These are phyloP conservation scores for Eristalinus aeneus DNA, from an alignment of 2,888 invertebrate genomes.

Conservation along the genomic window DNA sequence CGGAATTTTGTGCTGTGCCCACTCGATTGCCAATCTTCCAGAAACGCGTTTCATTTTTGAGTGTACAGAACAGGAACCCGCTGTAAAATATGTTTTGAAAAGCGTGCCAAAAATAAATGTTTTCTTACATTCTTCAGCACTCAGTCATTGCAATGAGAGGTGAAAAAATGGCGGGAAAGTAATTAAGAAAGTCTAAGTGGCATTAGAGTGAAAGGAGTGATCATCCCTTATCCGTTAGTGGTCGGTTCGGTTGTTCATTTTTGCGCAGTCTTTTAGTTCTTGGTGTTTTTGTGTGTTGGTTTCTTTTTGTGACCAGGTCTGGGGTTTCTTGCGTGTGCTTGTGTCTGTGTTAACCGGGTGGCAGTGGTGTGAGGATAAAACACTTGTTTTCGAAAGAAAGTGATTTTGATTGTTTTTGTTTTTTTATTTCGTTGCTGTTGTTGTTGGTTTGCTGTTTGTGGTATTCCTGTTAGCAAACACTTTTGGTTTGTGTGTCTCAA, in stretches of 20 bases:
- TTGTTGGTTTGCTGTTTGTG: background rate
- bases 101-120: background rate
- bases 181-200: conserved; percentile 54
- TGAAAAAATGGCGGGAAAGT: conserved; percentile 68
- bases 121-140: background rate
- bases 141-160: background rate
- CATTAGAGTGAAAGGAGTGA: conserved; percentile 14
- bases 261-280: conserved; percentile 59
- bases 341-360: background rate
- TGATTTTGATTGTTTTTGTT: background rate
- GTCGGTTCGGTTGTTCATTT: conserved; percentile 35
- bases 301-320: background rate
- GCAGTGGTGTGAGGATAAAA: background rate
- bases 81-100: background rate
- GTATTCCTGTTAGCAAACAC: background rate
- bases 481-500: too few relatives aligned
- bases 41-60: background rate
- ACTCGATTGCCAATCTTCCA: conserved; percentile 1
- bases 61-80: background rate
- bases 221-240: conserved; percentile 15
- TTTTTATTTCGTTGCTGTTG: too few relatives aligned
- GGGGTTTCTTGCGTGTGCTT: background rate
- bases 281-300: background rate
- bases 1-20: conserved; percentile 12
- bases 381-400: background rate